Base-by-base conservation (phyloP, 2,113 vertebrate species). In the Hemibagrus wyckioides region DNA sequence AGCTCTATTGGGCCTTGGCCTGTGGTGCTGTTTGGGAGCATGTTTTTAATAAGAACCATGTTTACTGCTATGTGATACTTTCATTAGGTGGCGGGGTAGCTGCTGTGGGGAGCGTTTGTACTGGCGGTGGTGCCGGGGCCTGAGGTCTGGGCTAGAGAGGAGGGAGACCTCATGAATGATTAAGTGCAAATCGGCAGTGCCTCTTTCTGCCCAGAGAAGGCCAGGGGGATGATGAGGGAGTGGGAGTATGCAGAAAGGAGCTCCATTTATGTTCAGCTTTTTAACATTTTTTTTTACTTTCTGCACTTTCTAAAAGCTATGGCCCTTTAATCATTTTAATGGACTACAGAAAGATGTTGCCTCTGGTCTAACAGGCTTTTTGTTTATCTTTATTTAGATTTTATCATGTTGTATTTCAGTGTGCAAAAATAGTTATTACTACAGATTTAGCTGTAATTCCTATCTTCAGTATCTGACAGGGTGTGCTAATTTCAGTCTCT, bases 21-120 rank as follows among this genome's bases (percentile, higher is more conserved):
- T 85, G 79, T 79, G 84, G 85, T 82, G 69, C 81, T 88, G 88
- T 88, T 86, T 73, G 76, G 83, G 76, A 86, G 84, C 88, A 87
- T 89, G 84, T 89, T 88, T 89, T 85, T 89, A 87, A 88, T 76
- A 73, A 85, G 63, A 63, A 83, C 59, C 59, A 17, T 83, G 82
- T 88, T 89, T 88, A 89, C 84, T 83, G 77, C 63, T 87, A 84
- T 80, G 82, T 77, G 86, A 88, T 89, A 65, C 88, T 83, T 80
- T 77, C 88, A 87, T 87, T 88, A 86, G 80, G 41, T 83, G 79
- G 57, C 48, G 44, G 80, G 80, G 88, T 28, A 81, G 69, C 82
- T 88, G 76, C 59, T 65, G 61, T 84, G 75, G 83, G 86, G 83
- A 75, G 30, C 57, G 80, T 89, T 81, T 86, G 83, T 65, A 63